Conservation (phyloP, 2,797 vertebrate genomes). For the Hozukius guyotensis region DNA sequence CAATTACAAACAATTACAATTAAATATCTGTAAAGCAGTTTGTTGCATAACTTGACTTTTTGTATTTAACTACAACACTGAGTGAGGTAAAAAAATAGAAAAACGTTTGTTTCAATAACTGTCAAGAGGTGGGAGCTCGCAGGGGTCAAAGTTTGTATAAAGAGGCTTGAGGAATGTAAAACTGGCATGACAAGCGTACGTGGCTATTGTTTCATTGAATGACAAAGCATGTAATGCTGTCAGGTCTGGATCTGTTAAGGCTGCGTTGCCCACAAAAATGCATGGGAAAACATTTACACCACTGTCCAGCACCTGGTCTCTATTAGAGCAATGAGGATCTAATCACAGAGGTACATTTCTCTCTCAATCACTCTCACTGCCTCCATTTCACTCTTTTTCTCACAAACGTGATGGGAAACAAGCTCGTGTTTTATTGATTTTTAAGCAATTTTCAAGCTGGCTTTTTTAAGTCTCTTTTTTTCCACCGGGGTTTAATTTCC, state of each 20-base stretch:
- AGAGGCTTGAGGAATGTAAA: conserved; percentile 64
- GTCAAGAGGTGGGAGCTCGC: not conserved
- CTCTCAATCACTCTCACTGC: conserved; percentile 47
- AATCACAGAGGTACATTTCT: conserved; percentile 70
- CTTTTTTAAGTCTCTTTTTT: not conserved
- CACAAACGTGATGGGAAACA: conserved; percentile 44
- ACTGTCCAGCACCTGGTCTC: conserved; percentile 76
- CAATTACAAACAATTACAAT: not conserved
- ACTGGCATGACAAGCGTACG: conserved; percentile 64
- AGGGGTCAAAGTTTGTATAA: conserved; percentile 48
- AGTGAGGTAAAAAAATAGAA: not conserved
- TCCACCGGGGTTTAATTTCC: conserved; percentile 9
- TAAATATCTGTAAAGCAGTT: not conserved
- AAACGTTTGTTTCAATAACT: not conserved
- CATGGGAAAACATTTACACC: conserved; percentile 83
- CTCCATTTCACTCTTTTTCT: conserved; percentile 9
- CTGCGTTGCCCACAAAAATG: conserved; percentile 71
- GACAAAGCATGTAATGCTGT: conserved; percentile 84
- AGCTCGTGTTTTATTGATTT: conserved; percentile 42
- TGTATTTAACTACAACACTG: not conserved
- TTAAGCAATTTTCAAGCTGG: conserved; percentile 16
- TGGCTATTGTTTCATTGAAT: conserved; percentile 81
- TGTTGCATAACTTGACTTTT: conserved; percentile 24
- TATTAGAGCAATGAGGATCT: conserved; percentile 74
- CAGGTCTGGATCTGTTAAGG: conserved; percentile 74